phyloP scores from a whole-genome alignment of 2,888 invertebrate species.

The Mycalesis mineus region DNA sequence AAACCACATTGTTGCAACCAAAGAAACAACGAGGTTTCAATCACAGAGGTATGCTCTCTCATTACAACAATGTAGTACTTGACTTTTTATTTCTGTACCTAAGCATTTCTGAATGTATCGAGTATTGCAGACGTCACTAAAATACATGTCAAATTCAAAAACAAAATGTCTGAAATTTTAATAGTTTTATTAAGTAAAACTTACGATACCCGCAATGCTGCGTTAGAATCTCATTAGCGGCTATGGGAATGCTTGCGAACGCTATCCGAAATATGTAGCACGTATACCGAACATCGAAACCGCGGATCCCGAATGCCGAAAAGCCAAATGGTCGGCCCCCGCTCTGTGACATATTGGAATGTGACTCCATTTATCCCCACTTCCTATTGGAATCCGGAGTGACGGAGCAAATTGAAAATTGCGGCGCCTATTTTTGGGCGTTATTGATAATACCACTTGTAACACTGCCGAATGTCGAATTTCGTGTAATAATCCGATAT shows the following conservation, averaged over 20 bases:
- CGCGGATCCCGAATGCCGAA: constrained; percentile 61
- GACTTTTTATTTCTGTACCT: too few relatives aligned
- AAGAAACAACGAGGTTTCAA: too few relatives aligned
- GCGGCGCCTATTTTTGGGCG: constrained; percentile 72
- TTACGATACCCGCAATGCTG: background rate
- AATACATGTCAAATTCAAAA: too few relatives aligned
- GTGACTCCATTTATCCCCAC: constrained; percentile 77
- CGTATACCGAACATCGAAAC: constrained; percentile 53
- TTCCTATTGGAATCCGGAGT: constrained; percentile 79
- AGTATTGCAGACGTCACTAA: background rate
- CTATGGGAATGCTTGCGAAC: constrained; percentile 53
- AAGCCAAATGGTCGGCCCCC: constrained; percentile 66
- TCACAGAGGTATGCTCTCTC: too few relatives aligned
- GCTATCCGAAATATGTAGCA: constrained; percentile 56
- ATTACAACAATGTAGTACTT: too few relatives aligned
- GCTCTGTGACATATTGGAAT: constrained; percentile 77
- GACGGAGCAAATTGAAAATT: constrained; percentile 77
- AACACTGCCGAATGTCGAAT: constrained; percentile 39
- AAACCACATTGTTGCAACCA: too few relatives aligned
- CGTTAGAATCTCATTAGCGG: constrained; percentile 67
- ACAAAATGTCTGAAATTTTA: too few relatives aligned
- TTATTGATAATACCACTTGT: constrained; percentile 70
- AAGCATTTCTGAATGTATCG: too few relatives aligned
- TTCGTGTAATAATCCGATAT: constrained; percentile 37
- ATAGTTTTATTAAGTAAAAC: too few relatives aligned